Evolutionary conservation across 2,797 vertebrate genomes (phyloP).

Genomic region (Adelosebastes latens): DNA sequence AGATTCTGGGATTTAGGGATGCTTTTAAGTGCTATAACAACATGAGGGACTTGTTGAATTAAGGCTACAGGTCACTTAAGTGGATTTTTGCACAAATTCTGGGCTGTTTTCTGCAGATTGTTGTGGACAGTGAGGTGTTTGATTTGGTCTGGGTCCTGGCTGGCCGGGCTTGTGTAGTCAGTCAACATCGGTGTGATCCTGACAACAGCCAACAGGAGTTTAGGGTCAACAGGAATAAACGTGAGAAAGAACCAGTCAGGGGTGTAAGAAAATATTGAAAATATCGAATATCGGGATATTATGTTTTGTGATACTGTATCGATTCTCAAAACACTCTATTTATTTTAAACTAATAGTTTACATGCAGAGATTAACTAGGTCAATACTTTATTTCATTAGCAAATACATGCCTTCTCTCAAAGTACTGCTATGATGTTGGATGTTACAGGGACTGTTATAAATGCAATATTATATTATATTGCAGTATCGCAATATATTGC

Average conservation of each 20-base stretch:
- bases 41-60: neutral
- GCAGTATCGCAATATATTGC: too few species aligned
- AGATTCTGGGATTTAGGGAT: neutral
- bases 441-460: too few species aligned
- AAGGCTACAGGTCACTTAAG: neutral
- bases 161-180: neutral
- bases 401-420: too few species aligned
- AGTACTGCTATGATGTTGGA: too few species aligned
- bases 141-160: neutral
- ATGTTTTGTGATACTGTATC: too few species aligned
- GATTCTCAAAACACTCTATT: too few species aligned
- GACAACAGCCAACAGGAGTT: conserved; percentile 19
- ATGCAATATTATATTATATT: too few species aligned
- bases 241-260: neutral
- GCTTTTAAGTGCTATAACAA: neutral
- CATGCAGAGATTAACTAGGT: too few species aligned
- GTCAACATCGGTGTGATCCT: conserved; percentile 15
- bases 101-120: neutral
- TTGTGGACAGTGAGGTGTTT: conserved; percentile 10
- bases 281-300: too few species aligned
- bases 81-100: neutral
- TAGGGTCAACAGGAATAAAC: neutral
- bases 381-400: too few species aligned
- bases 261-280: too few species aligned
- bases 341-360: too few species aligned